Percentiles rank a stretch among this genome's conserved stretches.
Evolutionary conservation across 2,113 vertebrate species (phyloP).

Genomic region (Syngnathus typhle): DNA sequence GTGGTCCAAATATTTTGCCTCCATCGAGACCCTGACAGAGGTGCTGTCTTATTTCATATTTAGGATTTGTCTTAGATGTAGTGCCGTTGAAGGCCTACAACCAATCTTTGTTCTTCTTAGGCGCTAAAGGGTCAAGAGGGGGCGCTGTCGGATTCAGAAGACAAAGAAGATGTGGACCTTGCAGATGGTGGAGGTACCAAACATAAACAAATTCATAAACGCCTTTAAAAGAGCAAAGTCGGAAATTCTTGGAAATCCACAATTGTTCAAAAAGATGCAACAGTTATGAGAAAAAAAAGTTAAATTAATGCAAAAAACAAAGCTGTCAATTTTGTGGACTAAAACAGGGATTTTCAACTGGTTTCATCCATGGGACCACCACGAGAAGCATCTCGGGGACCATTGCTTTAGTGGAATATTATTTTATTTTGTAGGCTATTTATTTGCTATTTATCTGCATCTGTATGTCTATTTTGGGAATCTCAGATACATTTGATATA

Average conservation of each 20-base stretch:
- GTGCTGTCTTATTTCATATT: conserved; percentile 48
- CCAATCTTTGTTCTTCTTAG: conserved; percentile 21
- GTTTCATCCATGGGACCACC: too few species aligned
- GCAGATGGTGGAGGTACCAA: conserved; percentile 59
- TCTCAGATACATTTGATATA: too few species aligned
- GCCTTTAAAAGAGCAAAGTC: neutral
- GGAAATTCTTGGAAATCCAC: neutral
- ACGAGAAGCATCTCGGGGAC: too few species aligned
- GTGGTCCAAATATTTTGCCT: conserved; percentile 99
- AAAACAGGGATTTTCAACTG: neutral
- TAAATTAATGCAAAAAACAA: too few species aligned
- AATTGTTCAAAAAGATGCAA: too few species aligned
- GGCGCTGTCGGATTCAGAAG: conserved; percentile 79
- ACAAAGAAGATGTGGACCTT: conserved; percentile 84
- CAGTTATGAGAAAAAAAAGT: neutral
- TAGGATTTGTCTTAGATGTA: neutral
- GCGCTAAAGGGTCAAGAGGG: conserved; percentile 79
- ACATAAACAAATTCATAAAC: too few species aligned
- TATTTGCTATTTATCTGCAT: too few species aligned
- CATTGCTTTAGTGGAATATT: too few species aligned
- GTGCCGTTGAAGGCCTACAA: too few species aligned
- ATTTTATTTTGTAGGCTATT: too few species aligned
- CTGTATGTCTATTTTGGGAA: too few species aligned
- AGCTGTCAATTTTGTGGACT: neutral
- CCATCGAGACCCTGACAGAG: conserved; percentile 93